Base-by-base conservation (phyloP, 1,140 invertebrate species). In the Drosophila rufa region DNA sequence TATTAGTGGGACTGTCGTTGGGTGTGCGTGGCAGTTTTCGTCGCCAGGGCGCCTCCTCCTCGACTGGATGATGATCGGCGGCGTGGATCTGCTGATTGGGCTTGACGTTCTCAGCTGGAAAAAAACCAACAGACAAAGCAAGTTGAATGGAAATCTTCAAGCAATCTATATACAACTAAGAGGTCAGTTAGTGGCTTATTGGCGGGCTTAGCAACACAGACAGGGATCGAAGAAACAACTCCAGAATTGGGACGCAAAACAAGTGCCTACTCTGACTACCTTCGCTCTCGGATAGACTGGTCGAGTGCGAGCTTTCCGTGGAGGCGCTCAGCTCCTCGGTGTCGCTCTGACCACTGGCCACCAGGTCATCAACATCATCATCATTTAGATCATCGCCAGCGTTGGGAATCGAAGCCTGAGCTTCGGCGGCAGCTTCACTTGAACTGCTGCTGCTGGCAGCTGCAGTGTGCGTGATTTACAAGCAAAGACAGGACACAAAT, bases 301-400 rank as follows among this genome's bases (percentile, higher is more conserved):
- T 93, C 61, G 91, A 92, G 82, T 93, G 92, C 65, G 92, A 93
- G 82, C 92, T 93, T 62, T 93, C 92, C 74, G 92, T 93, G 22
- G 92, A 93, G 78, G 92, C 92, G 57, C 91, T 93, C 48, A 92
- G 78, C 73, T 93, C 92, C 60, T 93, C 92, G 51, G 91, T 85
- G 67, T 93, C 92, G 62, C 75, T 93, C 38, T 64, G 50, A 66
- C 80, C 75, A 64, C 45, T 56, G 59, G 43, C 47, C 58, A 64
- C 17, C 47, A 45, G 50, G 30, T 45, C 27, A 53, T 36, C 53
- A 65, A 48, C 57, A 79, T 53, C 25, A 76, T 46, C 51, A 60
- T 53, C 25, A 76, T 46, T 55, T 68, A 55, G 56, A 64, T 42
- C 61, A 73, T 40, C 61, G 76, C 66, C 47, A 33, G 51, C 22